Conservation (phyloP, 2,888 invertebrate genomes). For the Nomada ruficornis region DNA sequence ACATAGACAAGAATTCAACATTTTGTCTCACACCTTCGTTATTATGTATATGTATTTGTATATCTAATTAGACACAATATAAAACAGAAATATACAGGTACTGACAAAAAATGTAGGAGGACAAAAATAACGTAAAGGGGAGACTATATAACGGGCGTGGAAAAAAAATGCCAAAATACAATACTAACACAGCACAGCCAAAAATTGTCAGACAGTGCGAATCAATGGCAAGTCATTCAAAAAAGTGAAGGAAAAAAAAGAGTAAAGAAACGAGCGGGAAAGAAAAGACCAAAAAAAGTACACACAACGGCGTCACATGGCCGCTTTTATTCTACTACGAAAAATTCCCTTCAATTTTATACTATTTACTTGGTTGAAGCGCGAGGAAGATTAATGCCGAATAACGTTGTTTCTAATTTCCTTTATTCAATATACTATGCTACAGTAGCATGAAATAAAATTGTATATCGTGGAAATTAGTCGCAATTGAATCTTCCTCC, state of each 20-base stretch:
- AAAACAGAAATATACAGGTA: conserved; percentile 62
- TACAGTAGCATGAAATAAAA: background rate
- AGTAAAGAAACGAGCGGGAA: conserved; percentile 63
- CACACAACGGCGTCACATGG: conserved; percentile 73
- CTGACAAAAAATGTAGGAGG: conserved; percentile 43
- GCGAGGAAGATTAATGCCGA: conserved; percentile 29
- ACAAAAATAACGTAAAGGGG: conserved; percentile 52
- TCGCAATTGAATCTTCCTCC: conserved; percentile 44
- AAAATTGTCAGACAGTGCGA: conserved; percentile 65
- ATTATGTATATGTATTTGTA: conserved; percentile 48
- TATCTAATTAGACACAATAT: conserved; percentile 72
- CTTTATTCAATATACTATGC: background rate
- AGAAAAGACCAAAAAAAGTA: conserved; percentile 71
- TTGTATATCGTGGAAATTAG: conserved; percentile 4
- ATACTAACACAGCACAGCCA: conserved; percentile 70
- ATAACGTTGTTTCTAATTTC: background rate
- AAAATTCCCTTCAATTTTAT: conserved; percentile 40
- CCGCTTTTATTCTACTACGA: conserved; percentile 61
- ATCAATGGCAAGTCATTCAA: conserved; percentile 62
- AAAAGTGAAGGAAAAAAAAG: conserved; percentile 67
- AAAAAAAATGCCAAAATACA: conserved; percentile 66
- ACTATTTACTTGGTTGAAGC: conserved; percentile 3
- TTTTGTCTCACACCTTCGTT: conserved; percentile 59
- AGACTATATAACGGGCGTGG: conserved; percentile 60
- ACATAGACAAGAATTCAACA: conserved; percentile 1